Percentiles rank a stretch among this genome's conserved stretches.
phyloP scores from a whole-genome alignment of 1,140 invertebrate species.

The Drosophila nebulosa region DNA sequence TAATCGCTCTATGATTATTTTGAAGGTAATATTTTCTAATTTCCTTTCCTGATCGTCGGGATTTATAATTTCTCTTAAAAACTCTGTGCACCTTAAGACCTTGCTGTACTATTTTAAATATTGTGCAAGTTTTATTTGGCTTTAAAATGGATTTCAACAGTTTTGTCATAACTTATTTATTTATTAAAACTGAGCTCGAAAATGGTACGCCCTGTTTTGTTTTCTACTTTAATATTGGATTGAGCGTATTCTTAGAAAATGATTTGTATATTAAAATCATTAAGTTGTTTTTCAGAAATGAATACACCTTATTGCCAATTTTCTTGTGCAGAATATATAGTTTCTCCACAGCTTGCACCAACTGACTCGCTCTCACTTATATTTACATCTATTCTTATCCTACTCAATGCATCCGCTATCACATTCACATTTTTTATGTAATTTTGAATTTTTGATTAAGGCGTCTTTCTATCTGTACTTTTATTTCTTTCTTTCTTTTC shows the following conservation, averaged over 20 bases:
- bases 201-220: not conserved
- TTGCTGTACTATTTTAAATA: not conserved
- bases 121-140: not conserved
- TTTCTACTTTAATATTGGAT: not conserved
- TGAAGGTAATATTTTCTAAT: too few relatives aligned
- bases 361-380: too few relatives aligned
- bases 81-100: not conserved
- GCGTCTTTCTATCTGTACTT: not conserved
- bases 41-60: not conserved
- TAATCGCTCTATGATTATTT: constrained; percentile 6
- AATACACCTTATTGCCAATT: not conserved
- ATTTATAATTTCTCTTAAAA: constrained; percentile 3
- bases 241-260: not conserved
- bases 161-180: not conserved
- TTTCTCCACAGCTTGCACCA: too few relatives aligned
- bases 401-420: constrained; percentile 18
- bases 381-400: not conserved
- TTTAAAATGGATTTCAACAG: not conserved
- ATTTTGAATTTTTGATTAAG: constrained; percentile 17
- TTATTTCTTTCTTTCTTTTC: too few relatives aligned
- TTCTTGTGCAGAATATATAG: too few relatives aligned
- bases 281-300: not conserved
- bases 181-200: not conserved
- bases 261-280: too few relatives aligned
- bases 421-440: constrained; percentile 8